phyloP scores from a whole-genome alignment of 2,113 vertebrate species.

The Isichthys henryi region DNA sequence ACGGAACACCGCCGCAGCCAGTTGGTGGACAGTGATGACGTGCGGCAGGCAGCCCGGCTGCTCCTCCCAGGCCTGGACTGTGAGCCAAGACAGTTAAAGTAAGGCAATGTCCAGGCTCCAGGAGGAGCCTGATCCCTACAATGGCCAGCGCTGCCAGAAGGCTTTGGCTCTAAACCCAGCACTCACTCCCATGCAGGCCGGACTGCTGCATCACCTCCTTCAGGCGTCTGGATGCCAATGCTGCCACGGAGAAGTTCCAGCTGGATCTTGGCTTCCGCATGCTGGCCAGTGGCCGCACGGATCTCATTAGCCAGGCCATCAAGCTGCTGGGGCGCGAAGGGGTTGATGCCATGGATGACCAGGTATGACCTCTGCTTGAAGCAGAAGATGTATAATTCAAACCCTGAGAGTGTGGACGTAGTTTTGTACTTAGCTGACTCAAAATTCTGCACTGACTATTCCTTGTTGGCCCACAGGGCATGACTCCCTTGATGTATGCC shows the following conservation, averaged over 20 bases:
- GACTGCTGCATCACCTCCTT: conserved; percentile 82
- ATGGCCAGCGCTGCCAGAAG: not conserved
- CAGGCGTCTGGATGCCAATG: conserved; percentile 72
- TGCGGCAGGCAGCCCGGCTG: conserved; percentile 76
- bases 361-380: conserved; percentile 58
- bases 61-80: conserved; percentile 87
- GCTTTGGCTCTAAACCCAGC: not conserved
- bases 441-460: not conserved
- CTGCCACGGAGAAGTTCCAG: conserved; percentile 74
- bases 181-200: conserved; percentile 53
- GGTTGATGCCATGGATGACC: conserved; percentile 81
- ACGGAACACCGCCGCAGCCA: conserved; percentile 83
- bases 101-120: conserved; percentile 20
- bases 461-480: conserved; percentile 58
- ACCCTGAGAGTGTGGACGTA: not conserved
- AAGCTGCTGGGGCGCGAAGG: conserved; percentile 70
- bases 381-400: not conserved
- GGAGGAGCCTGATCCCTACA: not conserved
- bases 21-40: conserved; percentile 84
- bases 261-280: conserved; percentile 88
- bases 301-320: conserved; percentile 77
- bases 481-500: conserved; percentile 90
- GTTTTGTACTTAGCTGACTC: not conserved
- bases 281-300: conserved; percentile 81
- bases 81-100: conserved; percentile 86